phyloP scores from a whole-genome alignment of 2,888 invertebrate species.

The Anticlea derivata region DNA sequence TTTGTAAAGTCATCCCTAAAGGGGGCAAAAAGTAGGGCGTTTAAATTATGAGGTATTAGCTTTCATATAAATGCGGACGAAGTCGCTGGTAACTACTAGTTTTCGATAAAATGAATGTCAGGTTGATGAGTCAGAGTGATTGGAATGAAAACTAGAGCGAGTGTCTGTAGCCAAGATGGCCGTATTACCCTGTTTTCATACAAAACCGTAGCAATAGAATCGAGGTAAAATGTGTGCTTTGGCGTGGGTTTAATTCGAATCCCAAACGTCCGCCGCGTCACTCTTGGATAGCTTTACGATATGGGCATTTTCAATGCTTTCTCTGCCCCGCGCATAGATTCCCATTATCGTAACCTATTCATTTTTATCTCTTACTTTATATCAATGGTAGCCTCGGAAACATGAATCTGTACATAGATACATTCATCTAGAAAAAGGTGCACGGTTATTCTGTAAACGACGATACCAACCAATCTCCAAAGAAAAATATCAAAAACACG shows the following conservation, averaged over 20 bases:
- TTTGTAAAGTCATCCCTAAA: too few relatives aligned
- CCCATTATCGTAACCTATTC: slow-evolving; percentile 31
- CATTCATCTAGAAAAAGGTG: slow-evolving; percentile 1
- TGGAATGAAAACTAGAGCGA: too few relatives aligned
- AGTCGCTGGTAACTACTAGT: too few relatives aligned
- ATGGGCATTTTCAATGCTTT: slow-evolving; percentile 27
- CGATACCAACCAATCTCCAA: neutral
- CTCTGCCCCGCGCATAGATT: slow-evolving; percentile 19
- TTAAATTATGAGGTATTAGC: too few relatives aligned
- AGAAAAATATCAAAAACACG: neutral
- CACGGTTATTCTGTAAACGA: neutral
- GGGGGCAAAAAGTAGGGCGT: too few relatives aligned
- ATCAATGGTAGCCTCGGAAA: slow-evolving; percentile 21
- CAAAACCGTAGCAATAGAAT: slow-evolving; percentile 40
- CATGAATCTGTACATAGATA: slow-evolving; percentile 14
- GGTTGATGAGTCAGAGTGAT: too few relatives aligned
- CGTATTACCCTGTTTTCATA: slow-evolving; percentile 36
- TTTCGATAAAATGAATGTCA: too few relatives aligned
- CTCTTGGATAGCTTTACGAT: slow-evolving; percentile 55
- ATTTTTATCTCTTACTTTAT: slow-evolving; percentile 33
- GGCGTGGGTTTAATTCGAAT: slow-evolving; percentile 64
- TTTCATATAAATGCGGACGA: too few relatives aligned
- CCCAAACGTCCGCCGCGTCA: slow-evolving; percentile 48
- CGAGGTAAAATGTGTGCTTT: slow-evolving; percentile 55
- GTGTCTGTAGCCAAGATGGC: slow-evolving; percentile 42